Base-by-base conservation (phyloP, 2,797 vertebrate genomes). In the Bradypodion pumilum region DNA sequence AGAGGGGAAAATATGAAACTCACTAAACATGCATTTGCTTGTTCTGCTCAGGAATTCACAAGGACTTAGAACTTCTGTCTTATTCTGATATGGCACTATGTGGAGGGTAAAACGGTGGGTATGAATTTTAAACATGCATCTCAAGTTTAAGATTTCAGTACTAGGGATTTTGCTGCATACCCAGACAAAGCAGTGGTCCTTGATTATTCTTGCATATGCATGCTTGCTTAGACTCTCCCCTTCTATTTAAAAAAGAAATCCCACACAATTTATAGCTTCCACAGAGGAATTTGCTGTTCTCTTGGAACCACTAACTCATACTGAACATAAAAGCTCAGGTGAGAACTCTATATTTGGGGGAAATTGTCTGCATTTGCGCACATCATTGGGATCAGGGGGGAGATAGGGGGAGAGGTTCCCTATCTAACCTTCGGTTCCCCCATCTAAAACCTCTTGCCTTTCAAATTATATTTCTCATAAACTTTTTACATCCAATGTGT, bases 401-500 rank as follows among this genome's bases (percentile, higher is more conserved):
- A 15, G 23, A 40, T 44, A 63, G 86, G 79, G 74, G 44, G 65
- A 78, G 80, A 76, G 13, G 2, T 81, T 27, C 7, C 6, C 42
- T 0, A 0, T 6, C 29, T 32, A 68, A 37, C 35, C 32, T 60
- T 74, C 68, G 44, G 44, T 52, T 69, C 60, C 73, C 86, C 85
- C 80, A 60, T 40, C 65, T 73, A 84, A 88, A 87, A 88, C 60
- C 8, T 8, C 27, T 87, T 59, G 7, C 81, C 76, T 79, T 77
- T 35, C 56, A 72, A 89, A 87, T 84, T 56, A 49, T 21, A 65
- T 62, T 83, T 84, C 56, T 85, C 63, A 81, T 3, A 44, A 72
- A 42, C 3, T 59, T 86, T 88, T 84, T 7, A 42, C 1, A 10
- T 77, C 21, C 27, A 25, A 73, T 42, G 1, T 78, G 59, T 87